Base-by-base conservation (phyloP, 1,140 invertebrate genomes). In the Bombus superbus region DNA sequence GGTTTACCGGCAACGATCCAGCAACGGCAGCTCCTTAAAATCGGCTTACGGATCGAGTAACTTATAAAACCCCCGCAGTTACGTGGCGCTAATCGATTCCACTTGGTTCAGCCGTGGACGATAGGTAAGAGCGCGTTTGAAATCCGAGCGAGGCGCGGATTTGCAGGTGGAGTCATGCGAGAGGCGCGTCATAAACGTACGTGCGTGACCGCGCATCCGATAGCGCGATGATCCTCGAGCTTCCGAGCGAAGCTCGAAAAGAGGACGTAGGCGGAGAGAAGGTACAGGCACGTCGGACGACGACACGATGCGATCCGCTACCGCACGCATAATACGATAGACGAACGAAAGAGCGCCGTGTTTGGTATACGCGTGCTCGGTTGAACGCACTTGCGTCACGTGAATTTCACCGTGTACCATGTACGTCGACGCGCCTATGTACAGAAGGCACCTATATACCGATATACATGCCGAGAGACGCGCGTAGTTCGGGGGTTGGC, bases 161-260 rank as follows among this genome's bases (percentile, higher is more conserved):
- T 88, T 88, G 90, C 91, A 92, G 92, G 91, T 92, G 91, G 88
- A 92, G 92, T 89, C 86, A 88, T 90, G 83, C 85, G 81, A 89
- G 86, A 84, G 82, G 64, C 85, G 81, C 79, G 78, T 77, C 86
- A 81, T 86, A 91, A 86, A 82, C 77, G 85, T 86, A 86, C 59
- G 83, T 76, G 84, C 92, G 92, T 92, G 92, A 92, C 92, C 87
- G 68, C 62, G 91, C 91, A 92, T 90, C 86, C 85, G 88, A 92
- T 92, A 79, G 66, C 73, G 47, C 73, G 92, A 92, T 92, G 92
- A 92, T 91, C 90, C 85, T 47, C 64, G 83, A 76, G 81, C 80
- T 91, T 89, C 89, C 57, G 69, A 89, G 72, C 75, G 77, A 32
- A 69, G 72, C 86, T 81, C 85, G 83, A 86, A 88, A 86, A 88